phyloP scores from a whole-genome alignment of 2,113 vertebrate genomes.

The Dicaeum eximium region DNA sequence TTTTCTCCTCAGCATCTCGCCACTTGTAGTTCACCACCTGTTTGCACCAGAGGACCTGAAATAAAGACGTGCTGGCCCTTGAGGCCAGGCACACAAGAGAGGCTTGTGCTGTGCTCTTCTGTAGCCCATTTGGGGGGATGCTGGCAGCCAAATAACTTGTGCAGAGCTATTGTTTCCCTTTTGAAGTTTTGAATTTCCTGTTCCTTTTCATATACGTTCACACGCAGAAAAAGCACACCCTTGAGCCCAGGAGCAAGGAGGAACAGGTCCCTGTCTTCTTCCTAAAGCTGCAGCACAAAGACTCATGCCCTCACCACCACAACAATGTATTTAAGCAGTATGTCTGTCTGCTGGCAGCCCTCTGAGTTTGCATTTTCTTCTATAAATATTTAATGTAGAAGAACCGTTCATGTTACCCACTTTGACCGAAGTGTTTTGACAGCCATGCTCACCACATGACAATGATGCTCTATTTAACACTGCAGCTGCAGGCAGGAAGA shows the following conservation, averaged over 20 bases:
- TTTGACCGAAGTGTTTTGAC: slow-evolving; percentile 59
- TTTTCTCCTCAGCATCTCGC: not conserved
- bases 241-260: accelerated
- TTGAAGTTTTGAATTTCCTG: not conserved
- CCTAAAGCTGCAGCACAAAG: not conserved
- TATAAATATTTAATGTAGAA: slow-evolving; percentile 61
- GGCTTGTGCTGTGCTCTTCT: not conserved
- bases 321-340: slow-evolving; percentile 1
- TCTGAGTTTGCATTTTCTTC: slow-evolving; percentile 49
- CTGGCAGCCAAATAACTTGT: not conserved
- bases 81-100: not conserved
- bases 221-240: not conserved
- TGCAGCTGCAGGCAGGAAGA: slow-evolving; percentile 52
- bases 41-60: slow-evolving; percentile 35
- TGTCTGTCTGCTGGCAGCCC: slow-evolving; percentile 20
- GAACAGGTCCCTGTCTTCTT: not conserved
- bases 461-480: slow-evolving; percentile 56
- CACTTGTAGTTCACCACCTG: slow-evolving; percentile 41
- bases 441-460: slow-evolving; percentile 58
- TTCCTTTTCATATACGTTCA: not conserved
- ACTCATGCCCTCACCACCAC: not conserved
- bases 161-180: not conserved
- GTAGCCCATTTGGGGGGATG: not conserved
- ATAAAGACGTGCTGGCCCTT: not conserved
- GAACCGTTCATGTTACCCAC: slow-evolving; percentile 53